Base-by-base conservation (phyloP, 2,797 vertebrate species). In the Momotus momota region DNA sequence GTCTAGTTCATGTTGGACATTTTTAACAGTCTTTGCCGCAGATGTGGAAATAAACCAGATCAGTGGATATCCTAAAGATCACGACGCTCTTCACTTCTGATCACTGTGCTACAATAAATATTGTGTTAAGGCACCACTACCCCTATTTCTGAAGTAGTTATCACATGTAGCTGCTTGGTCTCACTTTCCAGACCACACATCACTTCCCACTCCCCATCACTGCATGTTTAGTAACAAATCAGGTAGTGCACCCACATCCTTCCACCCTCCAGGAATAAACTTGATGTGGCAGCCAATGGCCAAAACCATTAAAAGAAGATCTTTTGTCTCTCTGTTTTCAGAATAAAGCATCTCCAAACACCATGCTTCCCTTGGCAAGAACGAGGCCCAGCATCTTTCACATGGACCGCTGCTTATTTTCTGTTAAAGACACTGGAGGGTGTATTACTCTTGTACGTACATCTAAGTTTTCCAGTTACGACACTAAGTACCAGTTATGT, bases 381-480 rank as follows among this genome's bases (percentile, higher is more conserved):
- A 49, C 12, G 7, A 92, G 8, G 62, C 15, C 5, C 58, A 62
- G 10, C 8, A n/a, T 27, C 12, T 79, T 85, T 45, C 45, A 35
- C 0, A 0, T 12, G 33, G 23, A 78, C 43, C 23, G 38, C 19
- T 1, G 3, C 12, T 8, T 15, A 25, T 27, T 62, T 57, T 71
- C n/a, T 4, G 1, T 35, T 58, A 54, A 90, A 61, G 40, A 33
- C 4, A 35, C 0, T 48, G 12, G 27, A 75, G 33, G 23, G 1
- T 66, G 6, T 52, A 19, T 48, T 49, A 65, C 4, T 46, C 27
- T 14, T 7, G 1, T 7, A 20, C 5, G 10, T 2, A 2, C 7
- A 8, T 29, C 33, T 45, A 40, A n/a, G 18, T 78, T 81, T 81
- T 54, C 49, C 29, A 48, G 4, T 69, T 40, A 72, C 23, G n/a